phyloP scores from a whole-genome alignment of 1,140 invertebrate genomes.

The Drosophila orena region DNA sequence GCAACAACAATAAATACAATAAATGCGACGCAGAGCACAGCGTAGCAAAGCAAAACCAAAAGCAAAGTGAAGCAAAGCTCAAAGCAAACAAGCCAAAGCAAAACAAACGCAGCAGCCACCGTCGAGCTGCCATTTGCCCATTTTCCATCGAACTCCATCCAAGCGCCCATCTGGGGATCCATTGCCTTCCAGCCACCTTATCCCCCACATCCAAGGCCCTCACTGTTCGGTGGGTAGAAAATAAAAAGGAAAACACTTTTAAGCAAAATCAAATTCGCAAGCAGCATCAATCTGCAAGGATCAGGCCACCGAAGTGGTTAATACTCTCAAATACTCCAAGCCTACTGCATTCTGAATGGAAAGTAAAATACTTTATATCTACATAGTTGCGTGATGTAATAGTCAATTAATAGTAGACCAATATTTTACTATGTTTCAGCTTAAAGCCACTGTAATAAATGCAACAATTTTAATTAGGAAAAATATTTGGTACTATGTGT shows the following conservation, averaged over 20 bases:
- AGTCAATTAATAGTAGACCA: no score
- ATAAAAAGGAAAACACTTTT: constrained; percentile 56
- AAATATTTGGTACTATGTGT: no score
- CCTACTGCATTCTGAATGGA: no score
- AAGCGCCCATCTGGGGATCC: neutral
- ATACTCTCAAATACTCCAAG: neutral
- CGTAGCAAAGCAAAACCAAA: constrained; percentile 19
- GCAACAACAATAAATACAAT: constrained; percentile 29
- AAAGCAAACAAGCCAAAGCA: constrained; percentile 57
- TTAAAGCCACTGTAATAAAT: no score
- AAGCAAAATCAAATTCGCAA: constrained; percentile 78
- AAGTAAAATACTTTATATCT: no score
- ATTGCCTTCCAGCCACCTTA: neutral
- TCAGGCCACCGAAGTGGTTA: neutral
- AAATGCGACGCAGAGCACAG: constrained; percentile 10
- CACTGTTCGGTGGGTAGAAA: constrained; percentile 20
- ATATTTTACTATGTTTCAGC: no score
- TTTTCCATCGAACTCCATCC: constrained; percentile 33
- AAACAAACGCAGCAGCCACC: constrained; percentile 54
- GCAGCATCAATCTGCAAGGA: constrained; percentile 8
- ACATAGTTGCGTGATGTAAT: no score
- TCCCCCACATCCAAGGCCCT: constrained; percentile 1
- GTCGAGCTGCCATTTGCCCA: constrained; percentile 60
- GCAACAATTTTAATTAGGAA: no score
- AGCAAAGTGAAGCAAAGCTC: constrained; percentile 41